Evolutionary conservation across 1,140 invertebrate genomes (phyloP), one percentile per base, ranked within the genome.

Genomic region (Ruditapes philippinarum): DNA sequence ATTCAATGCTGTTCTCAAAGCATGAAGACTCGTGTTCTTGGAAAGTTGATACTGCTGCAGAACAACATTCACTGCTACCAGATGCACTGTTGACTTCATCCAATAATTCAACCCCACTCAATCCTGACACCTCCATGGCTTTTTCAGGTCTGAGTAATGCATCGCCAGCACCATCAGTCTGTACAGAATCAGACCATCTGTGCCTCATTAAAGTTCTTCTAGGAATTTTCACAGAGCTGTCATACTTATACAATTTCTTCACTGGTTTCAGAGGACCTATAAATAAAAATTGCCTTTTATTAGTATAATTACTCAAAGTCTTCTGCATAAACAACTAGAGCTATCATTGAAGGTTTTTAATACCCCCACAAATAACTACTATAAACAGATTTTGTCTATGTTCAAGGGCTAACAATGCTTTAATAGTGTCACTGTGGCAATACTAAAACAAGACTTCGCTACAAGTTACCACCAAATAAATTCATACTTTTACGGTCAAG

Each of bases 191-290:
- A 78, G 28, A 28, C 42, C 28, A 25, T 28, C 45, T 19, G 25
- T 78, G 19, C 28, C 74, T 78, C 74, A 49, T 78, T 14, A 78
- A 51, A 25, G 74, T 78, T 78, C 74, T 78, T 78, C 31, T 78
- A 78, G 74, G 74, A 9, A 78, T 78, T 5, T 19, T 14, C 14
- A 25, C 31, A 25, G 74, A 78, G 31, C 42, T 51, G 42, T 78
- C 74, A 25, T 25, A 19, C 7, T 51, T 78, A 25, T 78, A 78
- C 74, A 78, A 78, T 51, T 78, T 78, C 17, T 78, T 78, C 4
- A 51, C 40, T 28, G 74, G 74, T 28, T 78, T 78, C 5, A 78
- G 17, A 78, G 74, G 74, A 78, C 74, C 74, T 78, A 25, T 49
- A 78, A 51, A 28, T 25, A 78, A 78, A 42, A 51, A 22, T 11